Percentiles rank a stretch among this genome's conserved stretches.
Evolutionary conservation across 2,888 invertebrate genomes (phyloP).

Genomic region (Lacanobia wlatinum): DNA sequence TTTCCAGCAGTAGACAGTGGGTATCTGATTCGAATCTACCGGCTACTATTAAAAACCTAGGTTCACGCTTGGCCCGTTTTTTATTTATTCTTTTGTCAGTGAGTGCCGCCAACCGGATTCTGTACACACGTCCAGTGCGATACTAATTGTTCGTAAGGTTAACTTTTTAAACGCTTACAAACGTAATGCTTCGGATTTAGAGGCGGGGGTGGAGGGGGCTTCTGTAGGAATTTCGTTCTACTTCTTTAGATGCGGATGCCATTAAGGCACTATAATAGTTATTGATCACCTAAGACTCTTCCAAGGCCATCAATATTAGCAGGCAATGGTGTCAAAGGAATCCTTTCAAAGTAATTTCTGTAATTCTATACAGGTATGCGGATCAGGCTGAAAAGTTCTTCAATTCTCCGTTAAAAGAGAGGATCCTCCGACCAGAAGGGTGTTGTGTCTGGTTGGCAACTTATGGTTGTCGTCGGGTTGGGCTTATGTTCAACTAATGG

Average conservation of each 20-base stretch:
- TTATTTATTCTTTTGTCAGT: slow-evolving; percentile 43
- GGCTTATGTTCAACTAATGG: too few relatives aligned
- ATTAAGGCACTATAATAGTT: too few relatives aligned
- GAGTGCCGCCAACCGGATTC: slow-evolving; percentile 66
- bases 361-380: too few relatives aligned
- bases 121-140: slow-evolving; percentile 37
- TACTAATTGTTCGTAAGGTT: slow-evolving; percentile 66
- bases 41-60: slow-evolving; percentile 13
- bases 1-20: background rate
- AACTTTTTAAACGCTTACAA: slow-evolving; percentile 38
- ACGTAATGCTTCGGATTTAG: background rate
- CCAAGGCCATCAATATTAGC: too few relatives aligned
- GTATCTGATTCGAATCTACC: slow-evolving; percentile 14
- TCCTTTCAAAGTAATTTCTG: too few relatives aligned
- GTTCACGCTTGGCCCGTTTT: slow-evolving; percentile 38
- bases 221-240: background rate
- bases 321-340: too few relatives aligned
- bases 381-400: too few relatives aligned
- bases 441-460: too few relatives aligned
- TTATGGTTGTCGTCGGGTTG: too few relatives aligned
- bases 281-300: background rate
- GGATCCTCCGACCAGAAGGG: too few relatives aligned
- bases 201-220: too few relatives aligned
- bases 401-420: too few relatives aligned
- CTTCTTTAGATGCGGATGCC: background rate